Base-by-base conservation (phyloP, 2,888 invertebrate species). In the Candidula unifasciata region DNA sequence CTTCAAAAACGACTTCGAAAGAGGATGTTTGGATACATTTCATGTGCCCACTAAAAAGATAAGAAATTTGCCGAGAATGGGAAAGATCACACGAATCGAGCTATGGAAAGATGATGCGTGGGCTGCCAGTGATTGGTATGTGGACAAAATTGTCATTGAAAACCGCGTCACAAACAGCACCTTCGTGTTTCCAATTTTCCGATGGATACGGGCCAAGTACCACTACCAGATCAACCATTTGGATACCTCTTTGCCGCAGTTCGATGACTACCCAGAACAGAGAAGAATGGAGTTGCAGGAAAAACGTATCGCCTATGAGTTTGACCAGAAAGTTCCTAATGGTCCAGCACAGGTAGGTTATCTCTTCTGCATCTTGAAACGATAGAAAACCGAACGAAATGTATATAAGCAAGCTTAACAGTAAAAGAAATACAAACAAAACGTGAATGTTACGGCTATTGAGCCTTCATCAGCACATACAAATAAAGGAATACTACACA, bases 211-310 rank as follows among this genome's bases (percentile, higher is more conserved):
- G 57, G 88, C 93, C 13, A 89, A 93, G 77, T 88, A 86, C 37
- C 90, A 91, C 54, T 94, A 94, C 88, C 86, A 91, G 66, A 92
- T 94, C 79, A 87, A 91, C 37, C 92, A 93, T 87, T 92, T 92
- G 86, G 94, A 94, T 87, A 93, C 93, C 5, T 89, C 91, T 81
- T 89, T 94, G 60, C 94, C 94, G 0, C 93, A 94, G 88, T 87
- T 91, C 66, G 94, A 94, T 83, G 91, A 92, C 2, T 89, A 93
- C 85, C 87, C 86, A 0, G 93, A 94, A 33, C 92, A 93, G 85
- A 88, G 94, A 57, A 87, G 89, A 52, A 89, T 89, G 78, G 94
- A 94, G 85, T 89, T 94, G 76, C 90, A 91, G 60, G 92, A 93
- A 77, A 94, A 93, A 86, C 88, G 91, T 77, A 88, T 88, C 71